These are phyloP conservation scores for Semibalanus balanoides DNA, from an alignment of 1,140 invertebrate genomes.

Conservation along the genomic window DNA sequence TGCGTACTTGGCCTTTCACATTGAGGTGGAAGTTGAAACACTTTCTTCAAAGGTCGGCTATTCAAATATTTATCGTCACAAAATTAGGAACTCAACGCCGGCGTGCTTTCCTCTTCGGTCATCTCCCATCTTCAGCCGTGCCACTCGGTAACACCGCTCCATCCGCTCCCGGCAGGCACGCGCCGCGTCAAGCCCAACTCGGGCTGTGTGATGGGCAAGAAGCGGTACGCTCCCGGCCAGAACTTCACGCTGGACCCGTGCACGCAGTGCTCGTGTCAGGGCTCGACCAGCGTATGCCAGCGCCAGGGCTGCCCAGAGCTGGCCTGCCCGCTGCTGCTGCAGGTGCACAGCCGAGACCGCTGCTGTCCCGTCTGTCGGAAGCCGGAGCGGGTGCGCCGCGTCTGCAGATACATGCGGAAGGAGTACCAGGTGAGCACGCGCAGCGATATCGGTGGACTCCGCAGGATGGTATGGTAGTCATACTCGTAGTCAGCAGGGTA, in stretches of 20 bases:
- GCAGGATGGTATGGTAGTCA: too few relatives aligned
- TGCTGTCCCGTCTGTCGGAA: conserved; percentile 48
- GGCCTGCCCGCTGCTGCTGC: conserved; percentile 55
- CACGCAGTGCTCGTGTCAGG: conserved; percentile 55
- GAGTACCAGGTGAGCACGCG: not conserved
- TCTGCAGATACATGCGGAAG: not conserved
- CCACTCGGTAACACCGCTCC: too few relatives aligned
- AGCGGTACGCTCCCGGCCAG: conserved; percentile 16
- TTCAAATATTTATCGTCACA: too few relatives aligned
- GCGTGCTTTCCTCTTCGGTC: too few relatives aligned
- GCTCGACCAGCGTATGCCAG: conserved; percentile 55
- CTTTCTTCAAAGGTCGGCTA: too few relatives aligned
- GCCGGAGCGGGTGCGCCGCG: not conserved
- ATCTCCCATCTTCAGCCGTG: too few relatives aligned
- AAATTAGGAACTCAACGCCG: too few relatives aligned
- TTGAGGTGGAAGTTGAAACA: too few relatives aligned
- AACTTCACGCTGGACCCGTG: conserved; percentile 55
- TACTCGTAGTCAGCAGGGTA: too few relatives aligned
- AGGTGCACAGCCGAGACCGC: conserved; percentile 44
- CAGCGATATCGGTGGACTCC: too few relatives aligned
- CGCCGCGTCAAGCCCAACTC: not conserved
- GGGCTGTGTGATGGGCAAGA: not conserved
- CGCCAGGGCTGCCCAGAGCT: conserved; percentile 64
- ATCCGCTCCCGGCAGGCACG: not conserved
- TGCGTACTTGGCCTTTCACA: too few relatives aligned